Conservation (phyloP, 2,888 invertebrate genomes). For the Dromius quadrimaculatus region DNA sequence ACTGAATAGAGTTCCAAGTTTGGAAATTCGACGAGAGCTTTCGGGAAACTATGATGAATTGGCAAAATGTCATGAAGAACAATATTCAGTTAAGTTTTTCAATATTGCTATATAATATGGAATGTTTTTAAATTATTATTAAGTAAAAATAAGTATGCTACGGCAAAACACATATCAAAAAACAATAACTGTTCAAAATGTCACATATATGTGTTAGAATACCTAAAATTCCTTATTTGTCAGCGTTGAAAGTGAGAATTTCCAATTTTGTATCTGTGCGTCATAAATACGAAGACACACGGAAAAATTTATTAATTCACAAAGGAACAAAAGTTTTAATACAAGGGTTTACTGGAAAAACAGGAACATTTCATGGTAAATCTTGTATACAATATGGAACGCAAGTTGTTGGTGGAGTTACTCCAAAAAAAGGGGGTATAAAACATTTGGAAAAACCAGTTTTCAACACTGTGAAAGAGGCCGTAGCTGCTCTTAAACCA, state of each 20-base stretch:
- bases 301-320: constrained; percentile 57
- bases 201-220: neutral
- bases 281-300: constrained; percentile 55
- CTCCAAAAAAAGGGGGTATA: constrained; percentile 84
- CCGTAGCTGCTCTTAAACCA: constrained; percentile 75
- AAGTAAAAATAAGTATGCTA: too few relatives aligned
- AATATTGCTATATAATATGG: too few relatives aligned
- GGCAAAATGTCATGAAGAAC: too few relatives aligned
- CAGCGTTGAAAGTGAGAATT: neutral
- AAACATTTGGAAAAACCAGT: constrained; percentile 82
- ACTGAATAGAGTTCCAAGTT: too few relatives aligned
- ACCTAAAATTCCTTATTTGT: neutral
- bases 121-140: too few relatives aligned
- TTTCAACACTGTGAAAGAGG: constrained; percentile 77
- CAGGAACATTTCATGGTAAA: constrained; percentile 77
- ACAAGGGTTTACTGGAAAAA: constrained; percentile 86
- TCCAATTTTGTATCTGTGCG: neutral
- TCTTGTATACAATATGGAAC: constrained; percentile 86
- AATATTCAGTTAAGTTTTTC: too few relatives aligned
- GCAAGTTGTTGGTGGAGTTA: constrained; percentile 84
- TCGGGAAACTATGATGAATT: too few relatives aligned
- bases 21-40: too few relatives aligned
- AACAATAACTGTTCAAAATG: neutral
- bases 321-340: constrained; percentile 79
- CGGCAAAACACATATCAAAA: constrained; percentile 3